phyloP scores from a whole-genome alignment of 1,140 invertebrate species.

The Scaptomyza montana region DNA sequence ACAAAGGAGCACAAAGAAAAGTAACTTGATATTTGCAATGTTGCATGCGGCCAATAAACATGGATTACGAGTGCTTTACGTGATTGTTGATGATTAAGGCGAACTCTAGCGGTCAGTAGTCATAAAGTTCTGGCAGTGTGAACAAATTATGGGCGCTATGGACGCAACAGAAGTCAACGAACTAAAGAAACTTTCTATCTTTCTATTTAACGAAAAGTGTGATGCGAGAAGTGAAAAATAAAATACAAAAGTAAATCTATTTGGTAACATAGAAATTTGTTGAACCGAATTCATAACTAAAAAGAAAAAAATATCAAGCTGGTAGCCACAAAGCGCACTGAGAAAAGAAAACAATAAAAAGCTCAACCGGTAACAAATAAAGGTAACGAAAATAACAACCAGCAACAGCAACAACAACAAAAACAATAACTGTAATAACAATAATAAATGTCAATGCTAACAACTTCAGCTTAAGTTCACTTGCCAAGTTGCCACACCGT shows the following conservation, averaged over 20 bases:
- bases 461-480: conserved; percentile 19
- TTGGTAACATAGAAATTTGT: conserved; percentile 64
- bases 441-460: conserved; percentile 57
- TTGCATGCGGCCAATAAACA: conserved; percentile 13
- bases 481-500: conserved; percentile 4
- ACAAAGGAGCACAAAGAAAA: background rate
- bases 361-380: conserved; percentile 32
- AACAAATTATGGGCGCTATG: conserved; percentile 12
- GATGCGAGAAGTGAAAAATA: conserved; percentile 19
- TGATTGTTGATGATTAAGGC: conserved; percentile 31
- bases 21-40: conserved; percentile 7
- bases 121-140: conserved; percentile 42
- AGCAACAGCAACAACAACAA: conserved; percentile 3
- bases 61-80: conserved; percentile 18
- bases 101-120: conserved; percentile 3
- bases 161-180: conserved; percentile 53
- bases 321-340: conserved; percentile 16
- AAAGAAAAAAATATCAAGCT: conserved; percentile 12
- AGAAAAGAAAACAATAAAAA: conserved; percentile 7
- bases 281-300: conserved; percentile 33
- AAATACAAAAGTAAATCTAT: conserved; percentile 72
- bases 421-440: conserved; percentile 31
- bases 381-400: background rate
- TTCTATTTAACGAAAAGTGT: conserved; percentile 27
- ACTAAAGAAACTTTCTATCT: conserved; percentile 62